phyloP scores from a whole-genome alignment of 2,797 vertebrate species.

The Alca torda region DNA sequence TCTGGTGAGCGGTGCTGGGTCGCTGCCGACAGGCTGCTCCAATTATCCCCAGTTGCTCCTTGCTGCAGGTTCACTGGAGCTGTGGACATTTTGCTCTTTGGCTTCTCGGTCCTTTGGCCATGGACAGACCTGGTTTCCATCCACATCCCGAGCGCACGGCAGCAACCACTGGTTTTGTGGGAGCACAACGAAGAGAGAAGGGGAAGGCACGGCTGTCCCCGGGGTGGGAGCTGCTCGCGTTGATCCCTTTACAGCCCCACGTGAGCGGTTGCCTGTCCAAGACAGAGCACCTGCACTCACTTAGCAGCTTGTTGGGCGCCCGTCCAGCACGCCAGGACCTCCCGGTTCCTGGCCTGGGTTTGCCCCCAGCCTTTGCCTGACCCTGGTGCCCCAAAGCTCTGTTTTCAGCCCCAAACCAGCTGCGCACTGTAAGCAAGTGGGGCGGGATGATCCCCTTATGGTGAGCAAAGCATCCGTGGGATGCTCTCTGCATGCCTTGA shows the following conservation, averaged over 20 bases:
- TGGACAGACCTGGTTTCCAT: not conserved
- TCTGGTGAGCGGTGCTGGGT: accelerated
- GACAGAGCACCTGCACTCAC: not conserved
- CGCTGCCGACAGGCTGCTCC: too few relatives aligned
- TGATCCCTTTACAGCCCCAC: not conserved
- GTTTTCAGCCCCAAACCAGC: not conserved
- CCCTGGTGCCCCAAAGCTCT: accelerated
- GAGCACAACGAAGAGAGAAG: accelerated
- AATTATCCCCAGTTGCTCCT: not conserved
- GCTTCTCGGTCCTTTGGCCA: not conserved
- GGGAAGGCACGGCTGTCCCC: accelerated
- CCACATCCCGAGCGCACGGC: accelerated
- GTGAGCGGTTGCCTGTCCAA: not conserved
- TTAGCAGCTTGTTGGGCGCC: not conserved
- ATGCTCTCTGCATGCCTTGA: accelerated
- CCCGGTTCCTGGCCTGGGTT: not conserved
- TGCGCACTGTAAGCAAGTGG: accelerated
- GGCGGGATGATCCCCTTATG: not conserved
- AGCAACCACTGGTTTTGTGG: accelerated
- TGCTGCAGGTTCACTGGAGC: not conserved
- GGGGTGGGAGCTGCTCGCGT: not conserved
- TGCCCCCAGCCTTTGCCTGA: not conserved
- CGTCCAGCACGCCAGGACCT: not conserved
- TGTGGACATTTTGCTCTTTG: not conserved
- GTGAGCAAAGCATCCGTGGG: not conserved